A percentile compares a stretch with the other conserved stretches of the same genome.
Evolutionary conservation across 2,797 vertebrate genomes (phyloP).

Genomic region (Crax fasciolata): DNA sequence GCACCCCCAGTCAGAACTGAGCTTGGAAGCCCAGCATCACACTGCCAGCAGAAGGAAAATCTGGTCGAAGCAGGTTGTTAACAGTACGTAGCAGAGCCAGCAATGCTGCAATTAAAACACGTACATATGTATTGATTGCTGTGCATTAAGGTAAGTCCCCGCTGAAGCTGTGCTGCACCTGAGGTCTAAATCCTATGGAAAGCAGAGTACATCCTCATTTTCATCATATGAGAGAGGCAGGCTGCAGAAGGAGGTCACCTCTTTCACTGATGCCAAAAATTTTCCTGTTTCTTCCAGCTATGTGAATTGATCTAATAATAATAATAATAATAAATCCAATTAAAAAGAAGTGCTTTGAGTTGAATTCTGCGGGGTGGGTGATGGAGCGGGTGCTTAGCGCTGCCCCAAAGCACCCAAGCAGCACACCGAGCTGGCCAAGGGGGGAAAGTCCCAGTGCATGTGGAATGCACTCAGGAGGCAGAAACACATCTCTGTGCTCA

Average conservation of each 20-base stretch:
- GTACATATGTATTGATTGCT: not conserved
- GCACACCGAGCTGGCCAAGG: fast-evolving
- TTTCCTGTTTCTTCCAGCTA: not conserved
- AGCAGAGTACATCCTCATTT: not conserved
- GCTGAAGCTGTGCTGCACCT: not conserved
- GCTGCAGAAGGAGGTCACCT: not conserved
- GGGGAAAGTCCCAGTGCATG: fast-evolving
- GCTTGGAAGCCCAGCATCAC: too few species aligned
- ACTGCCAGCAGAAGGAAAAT: too few species aligned
- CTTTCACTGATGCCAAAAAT: not conserved
- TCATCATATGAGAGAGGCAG: not conserved
- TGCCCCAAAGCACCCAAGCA: not conserved
- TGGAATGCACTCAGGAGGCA: not conserved
- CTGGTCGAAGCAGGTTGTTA: not conserved
- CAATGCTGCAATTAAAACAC: not conserved
- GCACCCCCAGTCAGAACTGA: too few species aligned
- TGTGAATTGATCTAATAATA: not conserved
- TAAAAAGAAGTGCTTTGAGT: not conserved
- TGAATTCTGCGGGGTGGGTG: not conserved
- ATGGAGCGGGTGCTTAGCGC: not conserved
- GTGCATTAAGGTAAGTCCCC: too few species aligned
- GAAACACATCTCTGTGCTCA: fast-evolving
- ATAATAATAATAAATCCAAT: not conserved
- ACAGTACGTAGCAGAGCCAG: not conserved
- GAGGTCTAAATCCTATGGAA: not conserved